Evolutionary conservation across 2,888 invertebrate genomes (phyloP), one percentile per base, ranked within the genome.

Genomic region (Xestia sexstrigata): DNA sequence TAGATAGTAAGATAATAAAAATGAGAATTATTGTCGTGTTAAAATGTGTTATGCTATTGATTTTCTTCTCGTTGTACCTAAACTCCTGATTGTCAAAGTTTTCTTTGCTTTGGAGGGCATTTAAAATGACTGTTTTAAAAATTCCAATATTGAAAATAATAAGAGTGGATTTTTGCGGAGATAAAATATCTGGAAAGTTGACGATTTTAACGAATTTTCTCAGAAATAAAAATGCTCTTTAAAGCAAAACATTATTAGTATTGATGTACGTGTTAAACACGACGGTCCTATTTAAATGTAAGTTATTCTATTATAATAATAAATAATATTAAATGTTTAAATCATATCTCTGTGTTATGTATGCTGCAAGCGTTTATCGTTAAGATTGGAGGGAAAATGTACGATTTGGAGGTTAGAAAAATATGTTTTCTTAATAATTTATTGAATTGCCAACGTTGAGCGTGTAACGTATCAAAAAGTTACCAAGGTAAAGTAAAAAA

Each of bases 311-410:
- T 82, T 86, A 90, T 81, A 71, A 83, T 89, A 84, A 49, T 58
- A 58, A 58, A 55, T 75, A 47, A 86, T 86, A 89, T 73, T 90
- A 39, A 85, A 84, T 85, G 72, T 89, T 78, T 80, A 83, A 79
- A 90, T 81, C 88, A 89, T 90, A 89, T 89, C 88, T 88, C 68
- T 80, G 82, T 90, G 81, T 85, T 86, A 79, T 79, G 82, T 86
- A 79, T 81, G 90, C 88, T 90, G 67, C 74, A 87, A 85, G 82
- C 79, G 76, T 66, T 79, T 72, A 69, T 71, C 49, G 60, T 49
- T 69, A 70, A 45, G 62, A 47, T 15, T 70, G 58, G 47, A 26
- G 1, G 13, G 2, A 65, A 78, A 81, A 79, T 72, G 82, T 26
- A 39, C 70, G 75, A 78, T 65, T 79, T n/a, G 3, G 17, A 17